phyloP scores from a whole-genome alignment of 2,113 vertebrate species.

The Bufo gargarizans region DNA sequence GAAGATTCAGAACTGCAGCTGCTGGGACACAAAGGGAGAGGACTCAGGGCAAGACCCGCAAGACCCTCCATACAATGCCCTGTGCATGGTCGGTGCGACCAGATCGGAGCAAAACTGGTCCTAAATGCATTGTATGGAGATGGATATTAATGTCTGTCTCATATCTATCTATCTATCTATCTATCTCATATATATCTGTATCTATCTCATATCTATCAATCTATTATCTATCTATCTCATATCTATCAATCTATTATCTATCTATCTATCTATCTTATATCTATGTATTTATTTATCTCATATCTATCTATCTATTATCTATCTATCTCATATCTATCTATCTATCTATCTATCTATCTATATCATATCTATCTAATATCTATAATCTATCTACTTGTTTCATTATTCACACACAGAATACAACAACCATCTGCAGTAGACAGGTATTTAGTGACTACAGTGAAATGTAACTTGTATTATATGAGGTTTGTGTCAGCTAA shows the following conservation, averaged over 20 bases:
- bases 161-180: not conserved
- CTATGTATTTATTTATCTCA: not conserved
- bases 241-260: not conserved
- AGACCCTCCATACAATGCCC: not conserved
- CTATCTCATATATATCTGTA: not conserved
- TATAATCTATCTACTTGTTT: not conserved
- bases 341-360: not conserved
- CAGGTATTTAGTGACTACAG: not conserved
- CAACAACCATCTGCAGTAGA: not conserved
- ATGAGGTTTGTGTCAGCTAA: no score
- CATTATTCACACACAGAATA: not conserved
- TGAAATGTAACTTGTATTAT: not conserved
- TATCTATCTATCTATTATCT: not conserved
- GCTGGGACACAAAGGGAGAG: constrained; percentile 69
- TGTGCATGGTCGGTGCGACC: not conserved
- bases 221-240: not conserved
- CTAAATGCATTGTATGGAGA: not conserved
- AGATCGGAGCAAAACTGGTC: not conserved
- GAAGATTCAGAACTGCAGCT: constrained; percentile 89
- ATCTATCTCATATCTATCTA: not conserved
- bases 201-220: not conserved
- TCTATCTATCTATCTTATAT: not conserved
- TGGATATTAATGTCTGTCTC: not conserved
- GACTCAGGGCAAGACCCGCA: no score
- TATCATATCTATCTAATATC: not conserved